Evolutionary conservation across 2,888 invertebrate genomes (phyloP).

Genomic region (Amiota minor): DNA sequence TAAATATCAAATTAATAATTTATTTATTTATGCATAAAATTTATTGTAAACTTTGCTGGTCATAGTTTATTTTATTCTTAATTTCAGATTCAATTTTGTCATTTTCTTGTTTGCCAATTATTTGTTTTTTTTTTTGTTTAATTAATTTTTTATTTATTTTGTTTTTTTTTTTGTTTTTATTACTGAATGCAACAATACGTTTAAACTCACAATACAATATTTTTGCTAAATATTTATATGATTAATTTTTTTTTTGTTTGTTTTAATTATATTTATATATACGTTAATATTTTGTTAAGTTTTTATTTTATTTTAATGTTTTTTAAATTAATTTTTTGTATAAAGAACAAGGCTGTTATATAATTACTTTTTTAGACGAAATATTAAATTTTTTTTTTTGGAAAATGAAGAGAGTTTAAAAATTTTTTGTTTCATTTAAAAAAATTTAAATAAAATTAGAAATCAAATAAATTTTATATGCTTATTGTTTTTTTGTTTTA

Average conservation of each 20-base stretch:
- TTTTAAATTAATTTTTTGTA: slow-evolving; percentile 43
- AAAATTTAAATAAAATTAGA: slow-evolving; percentile 60
- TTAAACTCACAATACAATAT: slow-evolving; percentile 72
- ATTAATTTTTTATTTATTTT: slow-evolving; percentile 33
- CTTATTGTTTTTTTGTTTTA: neutral
- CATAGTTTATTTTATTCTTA: slow-evolving; percentile 48
- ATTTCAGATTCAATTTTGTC: slow-evolving; percentile 33
- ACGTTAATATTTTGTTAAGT: slow-evolving; percentile 61
- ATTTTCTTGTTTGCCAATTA: slow-evolving; percentile 33
- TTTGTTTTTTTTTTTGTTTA: slow-evolving; percentile 23
- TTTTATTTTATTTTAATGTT: slow-evolving; percentile 42
- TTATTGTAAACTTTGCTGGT: slow-evolving; percentile 40
- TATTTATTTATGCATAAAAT: slow-evolving; percentile 27
- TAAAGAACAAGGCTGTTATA: slow-evolving; percentile 65
- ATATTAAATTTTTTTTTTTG: slow-evolving; percentile 41
- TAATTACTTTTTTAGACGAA: slow-evolving; percentile 6
- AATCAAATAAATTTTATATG: slow-evolving; percentile 42
- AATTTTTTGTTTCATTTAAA: slow-evolving; percentile 39
- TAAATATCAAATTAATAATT: neutral
- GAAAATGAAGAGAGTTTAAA: slow-evolving; percentile 32
- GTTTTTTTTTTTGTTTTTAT: slow-evolving; percentile 55
- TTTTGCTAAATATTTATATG: slow-evolving; percentile 70
- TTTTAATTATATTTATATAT: slow-evolving; percentile 54
- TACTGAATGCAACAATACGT: slow-evolving; percentile 69
- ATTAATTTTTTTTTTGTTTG: slow-evolving; percentile 42